Evolutionary conservation across 92 coral and sea anemone genomes (phyloP), one percentile per base, ranked within the genome.

Genomic region (Paragorgia papillata): DNA sequence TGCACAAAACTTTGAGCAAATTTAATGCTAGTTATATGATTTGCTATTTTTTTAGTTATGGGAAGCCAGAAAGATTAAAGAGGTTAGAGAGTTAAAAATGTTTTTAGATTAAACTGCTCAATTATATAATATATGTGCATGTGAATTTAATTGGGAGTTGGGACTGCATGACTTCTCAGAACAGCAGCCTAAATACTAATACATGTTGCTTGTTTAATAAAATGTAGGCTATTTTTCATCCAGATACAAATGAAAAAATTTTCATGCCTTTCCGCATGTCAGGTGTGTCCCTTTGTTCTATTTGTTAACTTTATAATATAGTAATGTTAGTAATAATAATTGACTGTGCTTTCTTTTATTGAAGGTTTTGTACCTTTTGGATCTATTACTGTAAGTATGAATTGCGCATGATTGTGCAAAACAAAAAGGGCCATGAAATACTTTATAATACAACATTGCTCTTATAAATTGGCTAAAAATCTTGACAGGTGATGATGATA

Each of bases 261-360:
- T 71, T 93, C 24, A 90, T 93, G 97, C 97, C 97, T 35, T 93
- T 93, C 55, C 78, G 97, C 66, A 93, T 93, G 97, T 88, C 97
- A 86, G 97, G 96, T 90, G 12, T 12, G 68, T 25, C 0, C 15
- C 0, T 24, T 15, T 66, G 10, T 35, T 26, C 25, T 5, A 66
- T 51, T 24, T 12, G 43, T 8, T 25, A 1, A 26, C 29, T 75
- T 7, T 64, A 9, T 48, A 60, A 15, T 1, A 26, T 15, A 25
- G n/a, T 26, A 51, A 37, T 19, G 10, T 19, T 0, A 24, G 19
- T 18, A 25, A 73, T 3, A 3, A 18, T 37, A 27, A 14, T 63
- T 67, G n/a, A 49, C 27, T 32, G 27, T 64, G 53, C 17, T 29
- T 14, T 58, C 25, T 28, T 44, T 79, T 20, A 12, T 73, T 80